A percentile compares a stretch with the other conserved stretches of the same genome.
phyloP scores from a whole-genome alignment of 2,888 invertebrate genomes.

The Deilephila elpenor region DNA sequence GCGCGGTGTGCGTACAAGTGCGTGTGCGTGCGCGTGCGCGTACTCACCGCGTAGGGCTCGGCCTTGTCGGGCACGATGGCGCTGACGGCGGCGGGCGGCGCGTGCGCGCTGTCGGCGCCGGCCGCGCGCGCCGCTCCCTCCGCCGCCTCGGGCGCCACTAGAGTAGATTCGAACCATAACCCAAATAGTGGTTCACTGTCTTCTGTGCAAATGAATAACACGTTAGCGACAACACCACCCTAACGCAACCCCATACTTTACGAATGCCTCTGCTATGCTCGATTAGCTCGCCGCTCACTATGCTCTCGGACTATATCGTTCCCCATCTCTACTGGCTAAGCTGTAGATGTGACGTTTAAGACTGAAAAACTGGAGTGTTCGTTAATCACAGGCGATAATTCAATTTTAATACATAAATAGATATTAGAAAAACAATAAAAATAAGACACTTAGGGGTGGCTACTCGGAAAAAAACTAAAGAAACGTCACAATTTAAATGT shows the following conservation, averaged over 20 bases:
- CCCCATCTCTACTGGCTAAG: not conserved
- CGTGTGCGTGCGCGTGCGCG: not conserved
- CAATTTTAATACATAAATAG: slow-evolving; percentile 6
- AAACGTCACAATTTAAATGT: not conserved
- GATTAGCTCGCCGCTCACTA: slow-evolving; percentile 10
- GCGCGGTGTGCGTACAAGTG: not conserved
- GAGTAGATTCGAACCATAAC: slow-evolving; percentile 97
- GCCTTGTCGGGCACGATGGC: slow-evolving; percentile 80
- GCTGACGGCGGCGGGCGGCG: slow-evolving; percentile 60
- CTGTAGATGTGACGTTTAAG: slow-evolving; percentile 1
- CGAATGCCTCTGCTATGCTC: not conserved
- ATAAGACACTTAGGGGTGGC: not conserved
- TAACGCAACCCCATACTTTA: slow-evolving; percentile 2
- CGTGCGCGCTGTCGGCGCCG: slow-evolving; percentile 71
- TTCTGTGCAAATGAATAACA: slow-evolving; percentile 67
- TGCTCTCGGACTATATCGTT: slow-evolving; percentile 1
- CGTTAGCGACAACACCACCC: slow-evolving; percentile 29
- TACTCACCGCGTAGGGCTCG: slow-evolving; percentile 80
- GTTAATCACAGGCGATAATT: not conserved
- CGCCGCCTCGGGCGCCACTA: slow-evolving; percentile 90
- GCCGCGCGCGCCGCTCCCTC: slow-evolving; percentile 81
- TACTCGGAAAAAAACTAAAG: not conserved
- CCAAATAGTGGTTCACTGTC: slow-evolving; percentile 95
- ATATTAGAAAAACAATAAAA: not conserved
- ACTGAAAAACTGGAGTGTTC: slow-evolving; percentile 15